Percentiles rank a stretch among this genome's conserved stretches.
Conservation (phyloP, 2,888 invertebrate genomes). For the Catotricha subobsoleta region DNA sequence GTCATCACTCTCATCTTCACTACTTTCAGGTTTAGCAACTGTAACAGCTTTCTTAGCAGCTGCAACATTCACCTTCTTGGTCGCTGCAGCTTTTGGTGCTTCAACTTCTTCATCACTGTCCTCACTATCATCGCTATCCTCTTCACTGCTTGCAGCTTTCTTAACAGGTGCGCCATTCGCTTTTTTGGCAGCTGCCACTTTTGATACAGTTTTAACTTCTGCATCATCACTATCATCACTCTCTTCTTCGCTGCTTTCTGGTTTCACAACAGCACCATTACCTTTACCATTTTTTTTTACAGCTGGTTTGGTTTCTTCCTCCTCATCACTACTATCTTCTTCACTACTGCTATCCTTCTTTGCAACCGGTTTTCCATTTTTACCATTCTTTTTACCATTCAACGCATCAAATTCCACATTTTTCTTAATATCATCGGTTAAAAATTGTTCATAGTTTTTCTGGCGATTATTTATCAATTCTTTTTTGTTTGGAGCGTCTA, state of each 20-base stretch:
- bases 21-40: no score
- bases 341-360: constrained; percentile 1
- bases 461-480: constrained; percentile 1
- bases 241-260: neutral
- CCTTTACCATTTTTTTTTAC: neutral
- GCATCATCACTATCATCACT: neutral
- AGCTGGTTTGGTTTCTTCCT: constrained; percentile 1
- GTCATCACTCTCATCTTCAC: no score
- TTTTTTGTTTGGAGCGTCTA: neutral
- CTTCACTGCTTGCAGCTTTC: constrained; percentile 1
- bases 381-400: neutral
- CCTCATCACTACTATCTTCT: neutral
- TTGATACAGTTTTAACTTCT: neutral
- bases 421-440: constrained; percentile 2
- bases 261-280: neutral
- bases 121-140: neutral
- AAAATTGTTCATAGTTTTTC: constrained; percentile 1
- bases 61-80: neutral
- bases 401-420: constrained; percentile 1
- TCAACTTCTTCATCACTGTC: neutral
- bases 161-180: neutral
- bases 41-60: neutral
- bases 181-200: neutral
- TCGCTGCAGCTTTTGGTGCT: neutral
- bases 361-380: neutral